Conservation (phyloP, 2,797 vertebrate genomes). For the Pelochelys cantorii region DNA sequence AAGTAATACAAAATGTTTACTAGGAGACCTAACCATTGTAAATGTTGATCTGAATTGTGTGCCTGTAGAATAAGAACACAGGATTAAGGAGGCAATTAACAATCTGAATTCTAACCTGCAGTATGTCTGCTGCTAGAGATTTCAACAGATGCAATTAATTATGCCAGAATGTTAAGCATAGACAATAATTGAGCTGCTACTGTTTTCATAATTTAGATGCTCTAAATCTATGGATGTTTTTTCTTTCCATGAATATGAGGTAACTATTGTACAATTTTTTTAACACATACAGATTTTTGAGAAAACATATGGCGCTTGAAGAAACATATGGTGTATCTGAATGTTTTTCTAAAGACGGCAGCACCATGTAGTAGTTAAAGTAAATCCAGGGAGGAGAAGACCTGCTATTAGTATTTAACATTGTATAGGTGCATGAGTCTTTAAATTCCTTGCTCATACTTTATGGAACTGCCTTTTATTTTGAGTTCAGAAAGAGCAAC, state of each 20-base stretch:
- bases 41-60: neutral
- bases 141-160: neutral
- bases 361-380: neutral
- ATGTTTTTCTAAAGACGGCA: neutral
- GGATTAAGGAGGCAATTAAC: slow-evolving; percentile 1
- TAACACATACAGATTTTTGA: neutral
- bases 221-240: neutral
- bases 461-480: neutral
- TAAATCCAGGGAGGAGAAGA: neutral
- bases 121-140: neutral
- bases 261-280: neutral
- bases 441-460: neutral
- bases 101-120: neutral
- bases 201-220: neutral
- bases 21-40: neutral
- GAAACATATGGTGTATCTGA: neutral
- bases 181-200: neutral
- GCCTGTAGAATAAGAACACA: neutral
- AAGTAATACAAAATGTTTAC: neutral
- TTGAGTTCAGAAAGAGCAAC: too few species aligned
- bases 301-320: neutral
- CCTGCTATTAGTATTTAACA: neutral
- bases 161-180: neutral
- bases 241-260: neutral
- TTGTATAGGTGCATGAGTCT: neutral